Evolutionary conservation across 2,113 vertebrate species (phyloP), one percentile per base, ranked within the genome.

Genomic region (Gavia stellata): DNA sequence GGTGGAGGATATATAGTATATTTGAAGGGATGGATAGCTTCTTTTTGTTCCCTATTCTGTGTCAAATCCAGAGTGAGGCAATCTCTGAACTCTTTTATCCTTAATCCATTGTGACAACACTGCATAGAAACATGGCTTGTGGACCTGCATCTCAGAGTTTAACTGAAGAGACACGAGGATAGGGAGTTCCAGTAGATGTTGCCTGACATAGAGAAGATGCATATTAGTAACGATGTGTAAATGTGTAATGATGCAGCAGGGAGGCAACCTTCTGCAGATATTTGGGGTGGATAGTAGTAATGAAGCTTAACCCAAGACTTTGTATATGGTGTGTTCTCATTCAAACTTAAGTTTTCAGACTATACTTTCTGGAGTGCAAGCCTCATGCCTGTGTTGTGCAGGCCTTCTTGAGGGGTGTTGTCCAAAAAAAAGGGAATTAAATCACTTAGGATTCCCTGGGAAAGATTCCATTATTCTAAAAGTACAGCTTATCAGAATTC

Each of bases 171-270:
- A 12, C 14, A 17, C 9, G 20, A 65, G 16, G 3, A 0, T 21
- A 20, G 73, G 17, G 33, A 70, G 8, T 36, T 70, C 34, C 47
- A 19, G 15, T 13, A 70, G 36, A 55, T 58, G 50, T 74, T 81
- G 34, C 17, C 24, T 74, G 34, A 82, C 8, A 2, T 17, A 42
- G 29, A 50, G 33, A 68, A 81, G 26, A 29, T 56, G 34, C 17
- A 14, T 20, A 4, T 34, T 28, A 12, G 9, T 52, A 47, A 12
- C 0, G 0, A 1, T 24, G 16, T 66, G 6, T 53, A 53, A 50
- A 65, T 29, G 17, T 49, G 18, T 66, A 58, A 40, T 28, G 28
- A 38, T 44, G 28, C 18, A 8, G 20, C 31, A 90, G 18, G n/a
- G 4, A 63, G n/a, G 14, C 17, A 44, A 10, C 29, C 6, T 50